Conservation (phyloP, 2,797 vertebrate species). For the Cryptoblepharus egeriae region DNA sequence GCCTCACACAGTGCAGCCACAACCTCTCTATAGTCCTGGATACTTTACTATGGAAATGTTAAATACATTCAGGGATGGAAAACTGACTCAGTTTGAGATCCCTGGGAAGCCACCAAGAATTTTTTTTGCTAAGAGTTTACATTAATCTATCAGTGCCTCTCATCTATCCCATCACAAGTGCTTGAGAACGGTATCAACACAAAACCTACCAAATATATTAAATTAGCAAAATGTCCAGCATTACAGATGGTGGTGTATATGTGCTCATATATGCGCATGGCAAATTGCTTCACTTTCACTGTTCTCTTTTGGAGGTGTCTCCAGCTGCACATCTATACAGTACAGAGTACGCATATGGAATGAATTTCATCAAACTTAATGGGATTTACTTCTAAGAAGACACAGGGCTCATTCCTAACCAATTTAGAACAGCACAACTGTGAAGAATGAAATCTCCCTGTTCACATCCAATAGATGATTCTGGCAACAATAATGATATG, state of each 20-base stretch:
- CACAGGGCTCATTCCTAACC: no score
- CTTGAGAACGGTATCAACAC: background rate
- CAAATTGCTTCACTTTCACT: background rate
- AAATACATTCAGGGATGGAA: constrained; percentile 21
- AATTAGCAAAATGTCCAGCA: background rate
- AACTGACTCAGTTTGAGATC: background rate
- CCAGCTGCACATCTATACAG: no score
- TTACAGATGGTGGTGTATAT: no score
- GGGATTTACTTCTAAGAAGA: no score
- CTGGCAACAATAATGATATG: no score
- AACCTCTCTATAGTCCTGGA: constrained; percentile 19
- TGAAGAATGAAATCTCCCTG: background rate
- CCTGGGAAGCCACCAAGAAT: constrained; percentile 22
- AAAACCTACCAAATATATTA: background rate
- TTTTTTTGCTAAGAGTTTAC: constrained; percentile 13
- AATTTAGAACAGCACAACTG: no score
- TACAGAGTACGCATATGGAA: no score
- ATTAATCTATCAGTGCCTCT: background rate
- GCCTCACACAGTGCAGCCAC: background rate
- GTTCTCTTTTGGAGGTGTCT: background rate
- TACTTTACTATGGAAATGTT: constrained; percentile 25
- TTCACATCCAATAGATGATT: background rate
- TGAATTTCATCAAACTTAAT: no score
- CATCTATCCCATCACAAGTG: background rate
- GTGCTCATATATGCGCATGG: no score